Base-by-base conservation (phyloP, 2,797 vertebrate species). In the Dendrocincla tyrannina region DNA sequence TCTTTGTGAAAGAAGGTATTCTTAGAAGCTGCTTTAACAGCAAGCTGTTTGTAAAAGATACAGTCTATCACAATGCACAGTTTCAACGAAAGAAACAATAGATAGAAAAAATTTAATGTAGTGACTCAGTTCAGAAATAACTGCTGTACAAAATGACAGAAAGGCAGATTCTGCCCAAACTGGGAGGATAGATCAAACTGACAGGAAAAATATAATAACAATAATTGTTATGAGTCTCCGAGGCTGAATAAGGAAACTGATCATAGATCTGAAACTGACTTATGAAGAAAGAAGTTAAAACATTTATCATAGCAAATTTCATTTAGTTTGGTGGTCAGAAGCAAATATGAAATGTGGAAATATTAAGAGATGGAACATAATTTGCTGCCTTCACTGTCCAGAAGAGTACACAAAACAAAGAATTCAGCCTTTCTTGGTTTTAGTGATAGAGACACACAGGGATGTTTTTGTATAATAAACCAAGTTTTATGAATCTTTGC, bases 241-340 rank as follows among this genome's bases (percentile, higher is more conserved):
- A 67, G 69, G 74, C 35, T 76, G 66, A 90, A 47, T 85, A 86
- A 85, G 16, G 33, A 91, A 95, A 76, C 76, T 73, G 47, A 64
- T 63, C 74, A 96, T 80, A 86, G 70, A 73, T 87, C 82, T 85
- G 55, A 30, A 70, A 79, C 47, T 91, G 35, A 82, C 70, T 95
- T 85, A 87, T 42, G 66, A 94, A 93, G 91, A 92, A 55, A 93
- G 30, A 91, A 93, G 63, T 75, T 73, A 91, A 90, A 94, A 58
- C 67, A 89, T 94, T 76, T 81, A 63, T 93, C 88, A 90, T 42
- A 56, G 66, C 3, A 78, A 88, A 90, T 88, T 91, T 87, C 55
- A 91, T 95, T 93, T 95, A 63, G n/a, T 83, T 84, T 95, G 80
- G 56, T 77, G 79, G 50, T 86, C 69, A 84, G 59, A 25, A 93